Conservation (phyloP, 1,140 invertebrate species). For the Contarinia nasturtii region DNA sequence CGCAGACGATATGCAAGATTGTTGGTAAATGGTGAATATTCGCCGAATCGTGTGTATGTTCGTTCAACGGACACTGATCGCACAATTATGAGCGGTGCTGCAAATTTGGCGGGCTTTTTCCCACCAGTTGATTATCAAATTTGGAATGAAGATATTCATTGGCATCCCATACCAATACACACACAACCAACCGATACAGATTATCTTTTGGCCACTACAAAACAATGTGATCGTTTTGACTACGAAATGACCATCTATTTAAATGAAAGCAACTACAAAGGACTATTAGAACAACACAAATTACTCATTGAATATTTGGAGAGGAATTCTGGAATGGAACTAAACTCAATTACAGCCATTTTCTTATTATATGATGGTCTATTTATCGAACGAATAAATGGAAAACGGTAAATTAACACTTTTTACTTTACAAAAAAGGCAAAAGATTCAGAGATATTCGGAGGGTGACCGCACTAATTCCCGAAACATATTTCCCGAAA, state of each 20-base stretch:
- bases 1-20: slow-evolving; percentile 42
- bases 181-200: slow-evolving; percentile 47
- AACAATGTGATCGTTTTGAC: slow-evolving; percentile 42
- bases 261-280: slow-evolving; percentile 33
- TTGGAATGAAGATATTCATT: slow-evolving; percentile 36
- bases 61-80: slow-evolving; percentile 71
- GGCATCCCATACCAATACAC: slow-evolving; percentile 23
- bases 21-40: slow-evolving; percentile 32
- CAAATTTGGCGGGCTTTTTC: slow-evolving; percentile 66
- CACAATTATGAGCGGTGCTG: slow-evolving; percentile 54
- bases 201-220: slow-evolving; percentile 36
- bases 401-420: slow-evolving; percentile 16
- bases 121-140: slow-evolving; percentile 36
- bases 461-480: no score
- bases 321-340: slow-evolving; percentile 32
- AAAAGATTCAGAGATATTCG: no score
- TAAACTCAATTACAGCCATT: slow-evolving; percentile 30
- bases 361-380: slow-evolving; percentile 47
- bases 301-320: slow-evolving; percentile 43
- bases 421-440: no score
- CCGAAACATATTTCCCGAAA: no score
- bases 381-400: slow-evolving; percentile 47
- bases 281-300: slow-evolving; percentile 34
- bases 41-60: slow-evolving; percentile 38
- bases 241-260: slow-evolving; percentile 31